Conservation (phyloP, 2,888 invertebrate genomes). For the Nyleta sp. region DNA sequence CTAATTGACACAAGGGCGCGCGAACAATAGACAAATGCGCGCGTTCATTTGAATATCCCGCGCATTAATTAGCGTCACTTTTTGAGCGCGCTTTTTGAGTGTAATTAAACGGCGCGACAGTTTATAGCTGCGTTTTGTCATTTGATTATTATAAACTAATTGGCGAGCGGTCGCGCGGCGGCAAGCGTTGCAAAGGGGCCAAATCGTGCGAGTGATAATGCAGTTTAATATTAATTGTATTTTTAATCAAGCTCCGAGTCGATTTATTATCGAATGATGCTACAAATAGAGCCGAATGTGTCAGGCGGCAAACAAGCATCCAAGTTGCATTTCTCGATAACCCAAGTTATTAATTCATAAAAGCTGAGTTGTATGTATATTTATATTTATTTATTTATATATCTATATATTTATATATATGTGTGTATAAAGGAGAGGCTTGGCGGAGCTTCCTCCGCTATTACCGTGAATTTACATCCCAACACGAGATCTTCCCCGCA, state of each 20-base stretch:
- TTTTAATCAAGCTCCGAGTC: constrained; percentile 28
- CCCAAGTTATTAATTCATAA: constrained; percentile 82
- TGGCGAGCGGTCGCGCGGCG: constrained; percentile 11
- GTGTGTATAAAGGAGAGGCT: constrained; percentile 71
- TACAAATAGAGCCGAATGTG: constrained; percentile 6
- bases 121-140: constrained; percentile 32
- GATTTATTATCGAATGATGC: constrained; percentile 30
- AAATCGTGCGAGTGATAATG: neutral
- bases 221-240: constrained; percentile 32
- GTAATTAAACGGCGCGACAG: constrained; percentile 34
- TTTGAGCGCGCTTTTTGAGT: constrained; percentile 28
- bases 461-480: constrained; percentile 82
- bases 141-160: constrained; percentile 34
- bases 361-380: constrained; percentile 67
- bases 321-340: constrained; percentile 80
- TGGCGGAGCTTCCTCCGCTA: constrained; percentile 75
- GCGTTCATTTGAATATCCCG: constrained; percentile 39
- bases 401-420: no score
- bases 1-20: constrained; percentile 28
- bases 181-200: no score
- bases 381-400: no score
- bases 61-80: constrained; percentile 45
- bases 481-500: constrained; percentile 56
- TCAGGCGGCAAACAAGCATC: constrained; percentile 64
- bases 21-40: constrained; percentile 33